These are phyloP conservation scores for Columbina picui DNA, from an alignment of 2,113 vertebrate genomes.

Conservation along the genomic window DNA sequence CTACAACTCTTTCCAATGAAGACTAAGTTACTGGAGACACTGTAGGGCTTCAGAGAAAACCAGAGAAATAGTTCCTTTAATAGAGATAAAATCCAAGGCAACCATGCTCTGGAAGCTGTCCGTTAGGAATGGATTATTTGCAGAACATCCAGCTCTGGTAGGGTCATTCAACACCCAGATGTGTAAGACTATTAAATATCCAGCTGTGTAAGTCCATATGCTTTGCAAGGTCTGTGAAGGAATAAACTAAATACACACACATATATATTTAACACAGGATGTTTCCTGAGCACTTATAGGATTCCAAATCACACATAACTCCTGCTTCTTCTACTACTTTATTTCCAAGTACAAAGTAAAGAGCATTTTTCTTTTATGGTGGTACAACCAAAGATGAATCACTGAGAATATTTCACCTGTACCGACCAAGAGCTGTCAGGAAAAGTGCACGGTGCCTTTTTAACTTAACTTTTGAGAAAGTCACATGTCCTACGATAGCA, in stretches of 20 bases:
- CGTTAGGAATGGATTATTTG: background rate
- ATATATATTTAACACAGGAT: background rate
- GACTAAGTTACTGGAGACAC: background rate
- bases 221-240: background rate
- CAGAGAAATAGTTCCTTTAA: background rate
- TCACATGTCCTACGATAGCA: fast-evolving
- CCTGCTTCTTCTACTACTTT: background rate
- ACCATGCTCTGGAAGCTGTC: background rate
- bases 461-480: background rate
- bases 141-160: background rate
- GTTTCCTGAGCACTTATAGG: background rate
- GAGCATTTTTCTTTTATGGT: background rate
- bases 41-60: background rate
- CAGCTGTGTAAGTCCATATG: background rate
- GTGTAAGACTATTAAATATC: background rate
- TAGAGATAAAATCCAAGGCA: background rate
- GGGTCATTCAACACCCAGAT: background rate
- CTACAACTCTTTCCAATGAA: background rate
- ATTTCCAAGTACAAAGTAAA: background rate
- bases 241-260: background rate
- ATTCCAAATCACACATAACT: background rate
- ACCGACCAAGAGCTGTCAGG: background rate
- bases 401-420: background rate
- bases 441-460: background rate
- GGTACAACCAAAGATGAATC: background rate